These are phyloP conservation scores for Apamea monoglypha DNA, from an alignment of 2,888 invertebrate species.

Conservation along the genomic window DNA sequence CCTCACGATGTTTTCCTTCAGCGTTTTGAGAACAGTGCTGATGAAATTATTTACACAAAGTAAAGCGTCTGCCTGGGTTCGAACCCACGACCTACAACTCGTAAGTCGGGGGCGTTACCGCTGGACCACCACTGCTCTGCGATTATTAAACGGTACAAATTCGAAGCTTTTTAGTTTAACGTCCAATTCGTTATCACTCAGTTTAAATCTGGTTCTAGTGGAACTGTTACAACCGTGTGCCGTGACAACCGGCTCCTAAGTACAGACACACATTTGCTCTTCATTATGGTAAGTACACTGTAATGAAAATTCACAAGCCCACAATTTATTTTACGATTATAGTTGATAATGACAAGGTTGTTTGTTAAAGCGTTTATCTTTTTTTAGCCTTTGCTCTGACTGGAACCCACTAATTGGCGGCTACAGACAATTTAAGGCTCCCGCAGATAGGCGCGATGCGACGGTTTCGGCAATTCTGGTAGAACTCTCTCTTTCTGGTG, in stretches of 20 bases:
- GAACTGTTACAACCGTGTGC: not conserved
- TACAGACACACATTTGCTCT: constrained; percentile 42
- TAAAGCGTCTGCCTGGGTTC: no score
- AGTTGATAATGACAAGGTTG: constrained; percentile 55
- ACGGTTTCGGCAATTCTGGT: not conserved
- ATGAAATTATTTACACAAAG: no score
- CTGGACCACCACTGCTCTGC: no score
- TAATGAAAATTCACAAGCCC: constrained; percentile 47
- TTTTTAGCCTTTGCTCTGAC: constrained; percentile 23
- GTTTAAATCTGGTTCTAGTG: constrained; percentile 23
- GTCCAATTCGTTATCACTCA: not conserved
- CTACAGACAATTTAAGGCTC: constrained; percentile 21
- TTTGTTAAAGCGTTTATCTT: constrained; percentile 40
- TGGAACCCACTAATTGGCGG: constrained; percentile 46
- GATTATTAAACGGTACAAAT: not conserved
- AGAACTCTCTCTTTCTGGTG: no score
- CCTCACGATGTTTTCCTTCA: no score
- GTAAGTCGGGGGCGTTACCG: no score
- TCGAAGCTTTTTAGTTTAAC: not conserved
- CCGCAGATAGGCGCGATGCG: not conserved
- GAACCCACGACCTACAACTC: no score
- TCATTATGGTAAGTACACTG: constrained; percentile 42
- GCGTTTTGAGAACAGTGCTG: no score
- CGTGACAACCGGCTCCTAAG: constrained; percentile 11
- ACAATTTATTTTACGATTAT: constrained; percentile 59